These are phyloP conservation scores for Promerops cafer DNA, from an alignment of 2,113 vertebrate species.

Conservation along the genomic window DNA sequence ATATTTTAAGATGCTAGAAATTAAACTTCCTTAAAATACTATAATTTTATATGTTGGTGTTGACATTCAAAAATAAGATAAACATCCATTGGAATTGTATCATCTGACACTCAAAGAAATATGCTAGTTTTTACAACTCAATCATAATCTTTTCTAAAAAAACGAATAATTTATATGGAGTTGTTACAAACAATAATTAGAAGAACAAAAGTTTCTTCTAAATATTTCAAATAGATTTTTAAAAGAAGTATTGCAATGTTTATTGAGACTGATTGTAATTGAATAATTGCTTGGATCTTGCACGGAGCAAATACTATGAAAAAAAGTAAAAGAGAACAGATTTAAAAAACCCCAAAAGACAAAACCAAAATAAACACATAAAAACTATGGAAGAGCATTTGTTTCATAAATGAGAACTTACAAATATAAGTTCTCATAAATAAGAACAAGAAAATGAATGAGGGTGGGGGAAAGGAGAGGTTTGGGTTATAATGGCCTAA, in stretches of 20 bases:
- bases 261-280: neutral
- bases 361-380: neutral
- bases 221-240: neutral
- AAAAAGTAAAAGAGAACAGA: neutral
- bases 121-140: neutral
- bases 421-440: neutral
- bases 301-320: neutral
- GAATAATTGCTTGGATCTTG: neutral
- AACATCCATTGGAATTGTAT: neutral
- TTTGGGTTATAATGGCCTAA: neutral
- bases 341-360: neutral
- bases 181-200: neutral
- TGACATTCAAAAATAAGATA: neutral
- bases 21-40: neutral
- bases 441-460: neutral
- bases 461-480: rapidly evolving
- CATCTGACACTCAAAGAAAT: neutral
- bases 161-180: neutral
- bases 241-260: neutral
- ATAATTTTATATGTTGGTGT: neutral
- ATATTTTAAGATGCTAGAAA: neutral
- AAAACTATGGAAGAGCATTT: neutral
- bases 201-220: neutral
- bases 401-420: neutral
- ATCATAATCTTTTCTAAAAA: neutral